Evolutionary conservation across 2,888 invertebrate genomes (phyloP), one percentile per base, ranked within the genome.

Genomic region (Phlogophora meticulosa): DNA sequence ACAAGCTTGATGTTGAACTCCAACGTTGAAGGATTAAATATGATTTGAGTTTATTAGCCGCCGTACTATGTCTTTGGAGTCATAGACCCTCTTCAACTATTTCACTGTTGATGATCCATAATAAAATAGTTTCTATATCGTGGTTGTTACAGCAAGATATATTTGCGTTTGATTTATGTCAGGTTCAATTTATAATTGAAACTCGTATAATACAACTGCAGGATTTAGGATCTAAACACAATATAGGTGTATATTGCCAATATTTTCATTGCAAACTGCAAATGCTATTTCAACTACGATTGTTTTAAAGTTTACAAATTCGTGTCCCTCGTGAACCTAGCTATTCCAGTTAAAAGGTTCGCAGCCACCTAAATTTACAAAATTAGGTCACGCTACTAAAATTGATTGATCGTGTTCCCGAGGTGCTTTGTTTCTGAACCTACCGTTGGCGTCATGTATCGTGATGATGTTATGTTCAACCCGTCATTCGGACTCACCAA

Each of bases 401-500:
- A 46, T 52, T 45, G 45, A 64, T 56, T 72, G 28, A 52, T 52
- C 45, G 9, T 36, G 28, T 57, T 38, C 42, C 22, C 11, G 7
- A n/a, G n/a, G 49, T 56, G 65, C 13, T 48, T 65, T 49, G 56
- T 46, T 73, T 73, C 48, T 40, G 7, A 53, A 36, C 40, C 38
- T 49, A 38, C 9, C 15, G 40, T 65, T 51, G 20, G 9, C 38
- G 38, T 72, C 32, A 58, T 58, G 9, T 10, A 7, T 2, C 5
- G 15, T 51, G 51, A 59, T 62, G 58, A 62, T 68, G 55, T 59
- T 42, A 43, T 61, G 48, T 51, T 32, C 7, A 10, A 17, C 7
- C 17, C 15, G 57, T 67, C 22, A 65, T 72, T 85, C 78, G 38
- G 51, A 52, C 57, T 70, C 62, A 7, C 63, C 72, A 72, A 74